Evolutionary conservation across 2,113 vertebrate genomes (phyloP).

Genomic region (Mesocricetus auratus): DNA sequence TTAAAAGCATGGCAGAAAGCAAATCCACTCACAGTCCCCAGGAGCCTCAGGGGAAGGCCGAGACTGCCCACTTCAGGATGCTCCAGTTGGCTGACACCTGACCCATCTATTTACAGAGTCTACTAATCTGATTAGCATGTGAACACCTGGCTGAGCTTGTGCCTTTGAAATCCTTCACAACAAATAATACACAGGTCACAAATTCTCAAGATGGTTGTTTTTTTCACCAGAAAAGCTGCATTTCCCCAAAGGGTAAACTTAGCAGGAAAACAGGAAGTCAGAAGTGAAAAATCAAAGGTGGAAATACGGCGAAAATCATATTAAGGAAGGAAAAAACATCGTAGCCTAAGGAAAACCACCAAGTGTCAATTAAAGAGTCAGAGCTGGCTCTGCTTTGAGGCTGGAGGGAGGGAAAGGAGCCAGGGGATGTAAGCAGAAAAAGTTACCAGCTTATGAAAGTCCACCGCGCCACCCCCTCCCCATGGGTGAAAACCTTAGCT

Average conservation of each 20-base stretch:
- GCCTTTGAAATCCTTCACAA: constrained; percentile 58
- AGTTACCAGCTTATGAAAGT: constrained; percentile 48
- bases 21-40: neutral
- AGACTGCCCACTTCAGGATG: neutral
- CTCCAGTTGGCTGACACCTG: constrained; percentile 44
- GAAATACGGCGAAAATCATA: constrained; percentile 15
- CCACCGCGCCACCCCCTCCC: neutral
- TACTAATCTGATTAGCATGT: constrained; percentile 75
- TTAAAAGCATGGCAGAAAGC: constrained; percentile 13
- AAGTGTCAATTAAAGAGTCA: neutral
- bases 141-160: constrained; percentile 71
- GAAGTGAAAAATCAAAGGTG: constrained; percentile 56
- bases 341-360: neutral
- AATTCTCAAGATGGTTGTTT: neutral
- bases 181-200: constrained; percentile 32
- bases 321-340: constrained; percentile 49
- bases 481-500: neutral
- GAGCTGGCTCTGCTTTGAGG: neutral
- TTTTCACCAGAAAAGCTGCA: neutral
- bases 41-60: neutral
- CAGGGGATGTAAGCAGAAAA: neutral
- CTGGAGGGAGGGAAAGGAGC: neutral
- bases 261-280: constrained; percentile 58
- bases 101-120: constrained; percentile 64
- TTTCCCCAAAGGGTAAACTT: constrained; percentile 44